Conservation (phyloP, 2,888 invertebrate genomes). For the Volucella zonaria region DNA sequence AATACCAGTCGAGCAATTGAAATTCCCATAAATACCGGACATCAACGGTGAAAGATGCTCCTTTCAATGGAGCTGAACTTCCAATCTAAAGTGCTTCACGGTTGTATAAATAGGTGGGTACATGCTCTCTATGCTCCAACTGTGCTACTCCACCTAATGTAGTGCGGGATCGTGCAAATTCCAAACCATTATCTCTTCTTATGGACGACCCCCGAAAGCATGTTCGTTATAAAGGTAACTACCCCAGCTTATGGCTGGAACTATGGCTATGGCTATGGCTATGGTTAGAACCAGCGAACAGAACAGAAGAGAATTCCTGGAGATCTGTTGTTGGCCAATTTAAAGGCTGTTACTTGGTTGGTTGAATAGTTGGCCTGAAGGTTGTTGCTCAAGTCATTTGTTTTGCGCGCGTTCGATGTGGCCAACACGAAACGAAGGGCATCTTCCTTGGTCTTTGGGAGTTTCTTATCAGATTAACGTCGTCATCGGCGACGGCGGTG, state of each 20-base stretch:
- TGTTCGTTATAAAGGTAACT: conserved; percentile 49
- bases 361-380: conserved; percentile 48
- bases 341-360: conserved; percentile 10
- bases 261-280: conserved; percentile 21
- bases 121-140: background rate
- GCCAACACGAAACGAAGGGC: conserved; percentile 42
- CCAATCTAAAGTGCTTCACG: conserved; percentile 29
- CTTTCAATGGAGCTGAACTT: background rate
- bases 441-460: conserved; percentile 30
- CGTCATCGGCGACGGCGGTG: conserved; percentile 28
- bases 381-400: conserved; percentile 72
- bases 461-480: conserved; percentile 69
- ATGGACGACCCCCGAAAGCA: conserved; percentile 66
- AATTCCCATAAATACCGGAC: conserved; percentile 60
- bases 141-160: conserved; percentile 13
- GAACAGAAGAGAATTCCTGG: conserved; percentile 56
- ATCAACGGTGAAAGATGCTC: conserved; percentile 22
- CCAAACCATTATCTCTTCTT: conserved; percentile 62
- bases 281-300: background rate
- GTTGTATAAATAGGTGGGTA: too few species aligned
- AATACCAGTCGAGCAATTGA: conserved; percentile 25
- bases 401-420: conserved; percentile 39
- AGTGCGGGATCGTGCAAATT: conserved; percentile 69
- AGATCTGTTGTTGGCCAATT: conserved; percentile 64
- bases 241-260: conserved; percentile 41